Evolutionary conservation across 2,797 vertebrate species (phyloP).

Genomic region (Martes flavigula): DNA sequence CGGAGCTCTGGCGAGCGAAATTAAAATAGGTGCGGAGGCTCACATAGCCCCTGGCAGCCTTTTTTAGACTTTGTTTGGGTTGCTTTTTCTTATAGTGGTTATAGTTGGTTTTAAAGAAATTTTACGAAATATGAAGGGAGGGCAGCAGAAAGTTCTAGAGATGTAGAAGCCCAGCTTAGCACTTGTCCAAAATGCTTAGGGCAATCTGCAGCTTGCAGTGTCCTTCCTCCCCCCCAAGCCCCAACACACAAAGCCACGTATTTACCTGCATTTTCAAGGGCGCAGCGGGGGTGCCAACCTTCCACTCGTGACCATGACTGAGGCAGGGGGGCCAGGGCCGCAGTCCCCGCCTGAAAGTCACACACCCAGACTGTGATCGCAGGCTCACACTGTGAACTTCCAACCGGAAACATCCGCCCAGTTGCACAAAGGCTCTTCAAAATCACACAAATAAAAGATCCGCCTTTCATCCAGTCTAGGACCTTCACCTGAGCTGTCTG

Average conservation of each 20-base stretch:
- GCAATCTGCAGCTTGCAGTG: no score
- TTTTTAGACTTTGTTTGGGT: background rate
- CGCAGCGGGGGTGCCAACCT: background rate
- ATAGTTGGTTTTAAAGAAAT: background rate
- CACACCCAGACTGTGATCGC: background rate
- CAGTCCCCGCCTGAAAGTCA: background rate
- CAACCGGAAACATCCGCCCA: background rate
- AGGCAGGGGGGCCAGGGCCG: background rate
- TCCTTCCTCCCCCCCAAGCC: background rate
- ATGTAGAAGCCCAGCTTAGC: background rate
- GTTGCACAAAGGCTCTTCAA: background rate
- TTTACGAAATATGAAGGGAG: background rate
- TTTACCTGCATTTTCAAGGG: background rate
- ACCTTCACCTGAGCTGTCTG: no score
- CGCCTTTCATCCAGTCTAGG: background rate
- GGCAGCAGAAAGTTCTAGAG: background rate
- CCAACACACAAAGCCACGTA: background rate
- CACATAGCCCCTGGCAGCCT: background rate
- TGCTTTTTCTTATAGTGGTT: background rate
- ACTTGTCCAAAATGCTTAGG: background rate
- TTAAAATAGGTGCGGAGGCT: slow-evolving; percentile 3
- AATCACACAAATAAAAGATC: no score
- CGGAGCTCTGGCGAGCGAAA: background rate
- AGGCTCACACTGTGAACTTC: rapidly evolving
- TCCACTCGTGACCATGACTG: rapidly evolving